Evolutionary conservation across 2,113 vertebrate species (phyloP).

Genomic region (Rostratula benghalensis): DNA sequence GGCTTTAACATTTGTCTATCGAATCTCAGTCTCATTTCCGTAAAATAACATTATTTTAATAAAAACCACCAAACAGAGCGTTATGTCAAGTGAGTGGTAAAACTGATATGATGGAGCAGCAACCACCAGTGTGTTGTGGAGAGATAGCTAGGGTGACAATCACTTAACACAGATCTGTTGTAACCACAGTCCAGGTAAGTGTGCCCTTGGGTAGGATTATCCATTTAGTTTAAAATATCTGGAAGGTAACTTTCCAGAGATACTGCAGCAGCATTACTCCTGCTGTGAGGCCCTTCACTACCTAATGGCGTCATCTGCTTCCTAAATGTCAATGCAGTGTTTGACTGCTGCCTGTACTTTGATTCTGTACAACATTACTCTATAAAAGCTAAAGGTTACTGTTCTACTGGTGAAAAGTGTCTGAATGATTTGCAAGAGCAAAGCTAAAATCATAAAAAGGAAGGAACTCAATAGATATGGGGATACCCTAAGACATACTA

Average conservation of each 20-base stretch:
- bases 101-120: not conserved
- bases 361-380: conserved; percentile 38
- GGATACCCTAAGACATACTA: conserved; percentile 14
- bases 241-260: not conserved
- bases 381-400: conserved; percentile 70
- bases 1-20: not conserved
- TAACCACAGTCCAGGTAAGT: not conserved
- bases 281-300: conserved; percentile 1
- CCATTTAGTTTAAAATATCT: conserved; percentile 12
- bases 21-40: not conserved
- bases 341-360: conserved; percentile 57
- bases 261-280: not conserved
- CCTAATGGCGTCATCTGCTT: not conserved
- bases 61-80: not conserved
- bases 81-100: not conserved
- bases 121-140: not conserved
- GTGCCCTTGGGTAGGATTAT: not conserved
- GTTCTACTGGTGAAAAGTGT: conserved; percentile 6
- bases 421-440: conserved; percentile 43
- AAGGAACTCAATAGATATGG: conserved; percentile 13
- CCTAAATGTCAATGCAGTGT: conserved; percentile 62
- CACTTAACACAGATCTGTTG: not conserved
- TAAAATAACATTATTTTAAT: not conserved
- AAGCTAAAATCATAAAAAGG: conserved; percentile 53
- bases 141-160: not conserved